These are phyloP conservation scores for Acromyrmex charruanus DNA, from an alignment of 1,140 invertebrate species.

Conservation along the genomic window DNA sequence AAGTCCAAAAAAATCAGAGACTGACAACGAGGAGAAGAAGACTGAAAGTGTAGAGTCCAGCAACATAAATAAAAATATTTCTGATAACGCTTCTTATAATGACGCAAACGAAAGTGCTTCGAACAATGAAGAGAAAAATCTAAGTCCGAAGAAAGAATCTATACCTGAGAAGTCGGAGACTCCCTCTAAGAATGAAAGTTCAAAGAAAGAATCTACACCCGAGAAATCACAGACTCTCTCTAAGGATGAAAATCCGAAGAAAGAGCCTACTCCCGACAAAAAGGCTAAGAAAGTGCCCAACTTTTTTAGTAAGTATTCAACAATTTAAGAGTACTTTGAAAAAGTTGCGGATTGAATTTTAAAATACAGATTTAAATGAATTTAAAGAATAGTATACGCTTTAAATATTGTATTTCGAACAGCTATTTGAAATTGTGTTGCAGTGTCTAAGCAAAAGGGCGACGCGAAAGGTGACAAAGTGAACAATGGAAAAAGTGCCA, in stretches of 20 bases:
- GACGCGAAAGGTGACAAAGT: conserved; percentile 32
- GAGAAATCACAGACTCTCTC: neutral
- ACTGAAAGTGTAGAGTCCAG: conserved; percentile 33
- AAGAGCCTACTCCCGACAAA: neutral
- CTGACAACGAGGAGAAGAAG: conserved; percentile 22
- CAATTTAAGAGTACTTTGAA: conserved; percentile 15
- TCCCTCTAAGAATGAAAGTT: neutral
- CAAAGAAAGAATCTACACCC: neutral
- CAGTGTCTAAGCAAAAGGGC: conserved; percentile 73
- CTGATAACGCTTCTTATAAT: conserved; percentile 5
- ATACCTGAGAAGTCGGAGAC: neutral
- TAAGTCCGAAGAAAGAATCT: neutral
- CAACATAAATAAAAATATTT: conserved; percentile 36
- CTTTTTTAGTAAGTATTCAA: conserved; percentile 71
- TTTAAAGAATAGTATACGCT: neutral
- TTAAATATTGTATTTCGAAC: conserved; percentile 2
- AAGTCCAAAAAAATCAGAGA: conserved; percentile 48
- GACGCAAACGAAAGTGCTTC: neutral
- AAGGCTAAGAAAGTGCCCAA: conserved; percentile 66
- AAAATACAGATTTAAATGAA: neutral
- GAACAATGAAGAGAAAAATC: neutral
- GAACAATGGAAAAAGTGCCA: conserved; percentile 66
- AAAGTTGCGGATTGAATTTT: neutral
- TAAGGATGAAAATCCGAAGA: neutral
- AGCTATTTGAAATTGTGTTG: conserved; percentile 14